Base-by-base conservation (phyloP, 2,888 invertebrate species). In the Leptarthrus brevirostris region DNA sequence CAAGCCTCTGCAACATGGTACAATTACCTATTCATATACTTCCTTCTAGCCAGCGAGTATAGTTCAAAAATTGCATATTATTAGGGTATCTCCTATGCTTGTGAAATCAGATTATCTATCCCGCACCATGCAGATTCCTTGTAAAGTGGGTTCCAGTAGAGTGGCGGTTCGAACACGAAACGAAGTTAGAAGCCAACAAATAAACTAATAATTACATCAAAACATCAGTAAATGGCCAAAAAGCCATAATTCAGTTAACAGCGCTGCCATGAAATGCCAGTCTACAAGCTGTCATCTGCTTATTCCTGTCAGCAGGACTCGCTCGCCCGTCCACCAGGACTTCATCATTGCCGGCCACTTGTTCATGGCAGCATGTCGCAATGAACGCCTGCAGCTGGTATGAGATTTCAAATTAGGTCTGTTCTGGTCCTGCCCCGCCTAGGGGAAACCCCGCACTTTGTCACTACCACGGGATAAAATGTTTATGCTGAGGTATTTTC, bases 171-270 rank as follows among this genome's bases (percentile, higher is more conserved):
- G 30, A 8, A 30, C 30, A 30, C 14, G 61, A 40, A 69, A 69
- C 30, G 8, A n/a, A 69, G 34, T 69, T 69, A 69, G 52, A 34
- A 26, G 36, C 53, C 71, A 53, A 71, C 71, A 71, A 54, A 74
- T 76, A 75, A 76, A 76, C 74, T 76, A 75, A 76, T 78, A 79
- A 78, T 77, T 77, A 76, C 77, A 77, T 78, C 77, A 78, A 78
- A 78, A 78, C 77, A 78, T 77, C 78, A 78, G 76, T 75, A 78
- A 78, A 77, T 77, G 76, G 77, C 78, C 78, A 79, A 77, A 78
- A 79, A 79, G 77, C 77, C 75, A 76, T 79, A 78, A 79, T 79
- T 78, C 77, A 78, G 73, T 78, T 78, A 78, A 73, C 78, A 72
- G 74, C 76, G 76, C 74, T 74, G 71, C 70, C 73, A 72, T 72